Evolutionary conservation across 2,113 vertebrate genomes (phyloP).

Genomic region (Perognathus longimembris): DNA sequence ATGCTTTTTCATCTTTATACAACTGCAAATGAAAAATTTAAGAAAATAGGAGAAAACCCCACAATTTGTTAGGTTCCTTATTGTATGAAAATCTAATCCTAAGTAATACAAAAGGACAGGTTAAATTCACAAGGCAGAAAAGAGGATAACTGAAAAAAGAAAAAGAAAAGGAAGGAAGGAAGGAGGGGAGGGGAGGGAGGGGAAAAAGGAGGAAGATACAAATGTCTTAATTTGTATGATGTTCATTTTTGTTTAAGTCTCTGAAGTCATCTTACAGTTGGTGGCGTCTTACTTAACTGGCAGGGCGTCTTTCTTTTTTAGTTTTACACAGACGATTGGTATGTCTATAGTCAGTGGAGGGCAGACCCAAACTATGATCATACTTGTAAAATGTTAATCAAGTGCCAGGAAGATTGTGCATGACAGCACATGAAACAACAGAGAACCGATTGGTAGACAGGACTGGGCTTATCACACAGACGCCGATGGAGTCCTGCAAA

Average conservation of each 20-base stretch:
- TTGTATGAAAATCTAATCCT: neutral
- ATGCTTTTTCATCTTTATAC: neutral
- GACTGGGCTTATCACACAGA: neutral
- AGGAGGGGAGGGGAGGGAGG: too few species aligned
- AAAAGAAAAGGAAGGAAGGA: too few species aligned
- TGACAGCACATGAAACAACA: neutral
- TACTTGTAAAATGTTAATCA: slow-evolving; percentile 5
- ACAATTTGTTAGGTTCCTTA: neutral
- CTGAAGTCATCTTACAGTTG: slow-evolving; percentile 4
- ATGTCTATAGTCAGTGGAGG: neutral
- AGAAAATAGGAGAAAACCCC: neutral
- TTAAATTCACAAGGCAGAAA: neutral
- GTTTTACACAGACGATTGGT: neutral
- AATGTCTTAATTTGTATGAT: neutral
- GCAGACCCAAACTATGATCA: neutral
- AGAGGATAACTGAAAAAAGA: too few species aligned
- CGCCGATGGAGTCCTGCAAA: neutral
- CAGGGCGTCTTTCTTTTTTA: neutral
- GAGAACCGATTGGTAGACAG: neutral
- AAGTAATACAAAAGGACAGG: neutral
- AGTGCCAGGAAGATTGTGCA: neutral
- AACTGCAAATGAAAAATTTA: neutral
- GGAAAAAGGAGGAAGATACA: neutral
- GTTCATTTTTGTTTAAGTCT: neutral
- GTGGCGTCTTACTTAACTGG: neutral